Evolutionary conservation across 2,888 invertebrate species (phyloP), one percentile per base, ranked within the genome.

Genomic region (Drosophila mercatorum): DNA sequence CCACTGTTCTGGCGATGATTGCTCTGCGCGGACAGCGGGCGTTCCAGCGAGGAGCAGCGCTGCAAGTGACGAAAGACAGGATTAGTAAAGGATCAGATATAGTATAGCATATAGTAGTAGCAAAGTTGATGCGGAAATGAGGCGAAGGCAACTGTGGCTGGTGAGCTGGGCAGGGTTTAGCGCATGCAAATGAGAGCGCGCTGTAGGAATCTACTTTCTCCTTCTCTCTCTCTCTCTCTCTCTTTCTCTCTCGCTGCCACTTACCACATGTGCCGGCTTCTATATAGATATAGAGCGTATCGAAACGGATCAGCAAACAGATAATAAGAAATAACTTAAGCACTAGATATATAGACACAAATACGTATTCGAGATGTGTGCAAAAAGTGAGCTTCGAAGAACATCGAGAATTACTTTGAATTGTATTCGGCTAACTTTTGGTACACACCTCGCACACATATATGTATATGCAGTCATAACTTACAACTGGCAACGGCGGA

Each of bases 31-130:
- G 96, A 93, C 3, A 94, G 91, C 0, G 97, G 96, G 31, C 97
- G 94, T 93, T 97, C 97, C 82, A 97, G 93, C 0, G 97, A 97
- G n/a, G 97, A 97, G 91, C 97, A 97, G 75, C 97, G 94, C 94
- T 95, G 79, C 38, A 90, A 82, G 8, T n/a, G 14, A 38, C 7
- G 22, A 59, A 28, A 6, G 6, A 31, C 17, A 22, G 0, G 38
- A 59, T 73, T 55, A 75, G 44, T 4, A 41, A 40, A 38, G 5
- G 2, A 26, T 38, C 17, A 22, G 7, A n/a, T 5, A 8, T 10
- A 7, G 14, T 10, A 40, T 28, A 1, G 8, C 5, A n/a, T 1
- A 44, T 0, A 11, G 17, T 0, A 11, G 17, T n/a, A 28, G 40
- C 55, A 57, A n/a, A 36, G 36, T 40, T 14, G 34, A 44, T 4